Evolutionary conservation across 2,113 vertebrate genomes (phyloP).

Genomic region (Osmerus mordax): DNA sequence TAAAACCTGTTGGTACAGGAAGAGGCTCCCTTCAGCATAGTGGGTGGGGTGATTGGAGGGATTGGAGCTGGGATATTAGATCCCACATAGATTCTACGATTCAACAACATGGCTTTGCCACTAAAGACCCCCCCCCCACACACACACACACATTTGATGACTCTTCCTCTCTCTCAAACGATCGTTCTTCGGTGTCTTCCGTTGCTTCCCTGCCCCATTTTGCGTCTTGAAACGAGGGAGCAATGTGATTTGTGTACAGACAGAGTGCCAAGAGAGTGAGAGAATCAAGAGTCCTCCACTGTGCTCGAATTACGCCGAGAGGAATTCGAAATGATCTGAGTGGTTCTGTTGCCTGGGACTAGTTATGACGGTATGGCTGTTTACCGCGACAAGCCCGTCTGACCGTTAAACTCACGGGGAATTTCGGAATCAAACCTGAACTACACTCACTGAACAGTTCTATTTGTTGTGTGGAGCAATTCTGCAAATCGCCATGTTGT

Average conservation of each 20-base stretch:
- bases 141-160: neutral
- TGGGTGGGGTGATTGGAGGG: slow-evolving; percentile 5
- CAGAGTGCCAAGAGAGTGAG: slow-evolving; percentile 22
- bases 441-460: neutral
- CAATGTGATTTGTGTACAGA: slow-evolving; percentile 30
- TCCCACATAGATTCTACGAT: slow-evolving; percentile 34
- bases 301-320: slow-evolving; percentile 42
- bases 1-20: slow-evolving; percentile 5
- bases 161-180: neutral
- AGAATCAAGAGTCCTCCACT: slow-evolving; percentile 38
- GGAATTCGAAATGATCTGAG: slow-evolving; percentile 29
- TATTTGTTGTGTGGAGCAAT: neutral
- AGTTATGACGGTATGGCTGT: slow-evolving; percentile 22
- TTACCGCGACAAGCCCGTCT: slow-evolving; percentile 15
- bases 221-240: slow-evolving; percentile 27
- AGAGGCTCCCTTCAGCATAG: neutral
- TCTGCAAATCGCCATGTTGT: slow-evolving; percentile 43
- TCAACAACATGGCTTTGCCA: slow-evolving; percentile 22
- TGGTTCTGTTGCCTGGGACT: slow-evolving; percentile 3
- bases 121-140: neutral
- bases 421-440: neutral
- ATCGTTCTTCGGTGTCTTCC: neutral
- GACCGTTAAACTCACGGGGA: slow-evolving; percentile 9
- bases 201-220: slow-evolving; percentile 5
- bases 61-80: slow-evolving; percentile 39